Evolutionary conservation across 2,888 invertebrate species (phyloP), one percentile per base, ranked within the genome.

Genomic region (Cantharis rufa): DNA sequence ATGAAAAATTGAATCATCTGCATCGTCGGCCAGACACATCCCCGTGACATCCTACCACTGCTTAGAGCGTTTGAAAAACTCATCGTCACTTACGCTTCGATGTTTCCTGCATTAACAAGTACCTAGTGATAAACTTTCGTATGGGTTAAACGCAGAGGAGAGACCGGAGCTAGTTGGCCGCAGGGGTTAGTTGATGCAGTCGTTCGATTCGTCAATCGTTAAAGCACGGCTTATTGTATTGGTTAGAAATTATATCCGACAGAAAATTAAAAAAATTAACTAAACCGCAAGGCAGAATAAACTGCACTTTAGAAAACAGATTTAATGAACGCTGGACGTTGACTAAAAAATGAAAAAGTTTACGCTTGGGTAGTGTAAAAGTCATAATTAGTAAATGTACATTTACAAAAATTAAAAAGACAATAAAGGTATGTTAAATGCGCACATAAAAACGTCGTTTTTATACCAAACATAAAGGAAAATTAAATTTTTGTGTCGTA

Each of bases 401-500:
- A 48, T 48, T 48, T 48, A 48, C 48, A 48, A 48, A 48, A 48
- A 48, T 48, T 48, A 48, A 48, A 48, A 48, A 48, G 48, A 48
- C 48, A 48, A 48, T 48, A 48, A 48, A 48, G 48, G 48, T 48
- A 48, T 13, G 48, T 48, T 48, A 48, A 48, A 48, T 48, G 48
- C 48, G n/a, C n/a, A 48, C 48, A 48, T 48, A 48, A 48, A 48
- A 48, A 48, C 48, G 48, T n/a, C 48, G 48, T 13, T 48, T 48
- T 48, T 48, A n/a, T 48, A n/a, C 48, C 48, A 48, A 48, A 48
- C 48, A 74, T 62, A 75, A 69, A 75, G 72, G 71, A 72, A 81
- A 80, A 81, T 81, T 80, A 80, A 78, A 80, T 80, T 82, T 82
- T 82, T 81, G 79, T 79, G 77, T 78, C 78, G 73, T 72, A 79